These are phyloP conservation scores for Patella ulyssiponensis DNA, from an alignment of 2,888 invertebrate species.

Conservation along the genomic window DNA sequence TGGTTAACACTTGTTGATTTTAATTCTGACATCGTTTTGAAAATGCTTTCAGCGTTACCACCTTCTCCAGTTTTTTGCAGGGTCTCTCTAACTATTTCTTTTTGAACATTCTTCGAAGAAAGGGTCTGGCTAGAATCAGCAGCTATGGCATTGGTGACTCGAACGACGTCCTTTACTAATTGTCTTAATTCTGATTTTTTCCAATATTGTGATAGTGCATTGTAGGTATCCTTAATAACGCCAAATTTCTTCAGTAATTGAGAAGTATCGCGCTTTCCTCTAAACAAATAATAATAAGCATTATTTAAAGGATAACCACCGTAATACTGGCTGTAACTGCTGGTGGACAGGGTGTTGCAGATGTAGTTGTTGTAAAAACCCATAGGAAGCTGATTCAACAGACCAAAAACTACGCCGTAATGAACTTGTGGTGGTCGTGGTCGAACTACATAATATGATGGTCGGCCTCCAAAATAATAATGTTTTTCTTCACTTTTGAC, in stretches of 20 bases:
- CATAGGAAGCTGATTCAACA: background rate
- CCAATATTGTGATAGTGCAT: background rate
- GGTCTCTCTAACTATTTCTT: background rate
- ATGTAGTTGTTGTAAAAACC: background rate
- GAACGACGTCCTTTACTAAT: background rate
- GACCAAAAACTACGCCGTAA: background rate
- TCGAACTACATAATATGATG: background rate
- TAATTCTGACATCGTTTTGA: too few relatives aligned
- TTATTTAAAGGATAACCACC: background rate
- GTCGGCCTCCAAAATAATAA: background rate
- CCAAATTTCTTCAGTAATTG: background rate
- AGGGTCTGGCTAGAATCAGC: background rate
- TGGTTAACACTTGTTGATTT: too few relatives aligned
- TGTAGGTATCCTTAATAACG: background rate
- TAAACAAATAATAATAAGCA: background rate
- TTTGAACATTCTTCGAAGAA: background rate
- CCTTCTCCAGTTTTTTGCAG: too few relatives aligned
- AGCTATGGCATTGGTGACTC: background rate
- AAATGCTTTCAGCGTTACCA: too few relatives aligned
- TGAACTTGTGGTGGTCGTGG: background rate
- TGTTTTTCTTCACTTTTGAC: background rate
- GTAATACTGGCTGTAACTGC: background rate
- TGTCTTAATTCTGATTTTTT: background rate
- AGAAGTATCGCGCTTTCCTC: background rate
- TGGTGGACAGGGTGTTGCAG: background rate